A percentile compares a stretch with the other conserved stretches of the same genome.
Conservation (phyloP, 1,140 invertebrate genomes). For the Eupristina koningsbergeri region DNA sequence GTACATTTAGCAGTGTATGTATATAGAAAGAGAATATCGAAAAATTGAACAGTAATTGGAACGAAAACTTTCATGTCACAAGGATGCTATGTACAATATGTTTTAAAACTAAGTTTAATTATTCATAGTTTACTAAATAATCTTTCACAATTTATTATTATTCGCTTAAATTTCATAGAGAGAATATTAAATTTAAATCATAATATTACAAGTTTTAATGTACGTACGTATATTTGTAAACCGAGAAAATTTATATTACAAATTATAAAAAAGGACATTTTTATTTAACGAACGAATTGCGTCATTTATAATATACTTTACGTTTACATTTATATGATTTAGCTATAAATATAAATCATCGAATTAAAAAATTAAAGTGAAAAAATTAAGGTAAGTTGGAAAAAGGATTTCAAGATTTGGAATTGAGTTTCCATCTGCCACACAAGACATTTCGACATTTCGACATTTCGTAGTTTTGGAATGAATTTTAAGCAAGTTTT, state of each 20-base stretch:
- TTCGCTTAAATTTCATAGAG: not conserved
- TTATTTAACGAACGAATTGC: constrained; percentile 33
- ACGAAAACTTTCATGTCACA: constrained; percentile 1
- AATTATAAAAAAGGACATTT: constrained; percentile 25
- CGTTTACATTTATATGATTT: not conserved
- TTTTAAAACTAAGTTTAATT: not conserved
- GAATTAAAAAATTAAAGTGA: constrained; percentile 34
- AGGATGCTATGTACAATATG: constrained; percentile 4
- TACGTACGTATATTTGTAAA: constrained; percentile 22
- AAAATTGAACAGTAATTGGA: not conserved
- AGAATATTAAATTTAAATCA: constrained; percentile 13
- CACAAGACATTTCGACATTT: constrained; percentile 39
- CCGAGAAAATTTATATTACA: constrained; percentile 9
- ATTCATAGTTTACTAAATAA: constrained; percentile 16
- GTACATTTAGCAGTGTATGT: constrained; percentile 5
- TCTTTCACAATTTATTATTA: not conserved
- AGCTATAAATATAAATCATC: constrained; percentile 21
- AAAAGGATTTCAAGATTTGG: constrained; percentile 10
- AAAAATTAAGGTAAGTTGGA: constrained; percentile 20
- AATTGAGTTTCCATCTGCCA: constrained; percentile 18
- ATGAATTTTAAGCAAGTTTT: not conserved
- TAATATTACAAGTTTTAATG: not conserved
- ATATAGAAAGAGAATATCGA: not conserved
- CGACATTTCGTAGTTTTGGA: not conserved
- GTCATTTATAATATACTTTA: not conserved